Base-by-base conservation (phyloP, 2,797 vertebrate genomes). In the Clarias fuscus region DNA sequence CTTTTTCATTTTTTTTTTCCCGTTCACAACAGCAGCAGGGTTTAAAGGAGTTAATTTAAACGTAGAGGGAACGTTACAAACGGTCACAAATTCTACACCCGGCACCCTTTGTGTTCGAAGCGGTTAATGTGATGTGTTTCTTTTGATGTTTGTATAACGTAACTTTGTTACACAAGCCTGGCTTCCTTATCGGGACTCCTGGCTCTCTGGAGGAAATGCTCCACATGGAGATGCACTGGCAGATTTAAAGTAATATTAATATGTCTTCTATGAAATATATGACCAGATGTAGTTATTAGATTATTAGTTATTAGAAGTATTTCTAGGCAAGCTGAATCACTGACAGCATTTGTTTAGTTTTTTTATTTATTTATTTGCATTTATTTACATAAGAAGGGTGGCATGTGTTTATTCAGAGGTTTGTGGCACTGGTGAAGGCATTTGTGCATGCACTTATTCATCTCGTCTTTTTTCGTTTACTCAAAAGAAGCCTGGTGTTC, bases 381-480 rank as follows among this genome's bases (percentile, higher is more conserved):
- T 10, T 58, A 76, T 76, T 76, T 58, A 58, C 48, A 76, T 76
- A n/a, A 73, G 71, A 77, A 18, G 7, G 17, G 17, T 58, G 75
- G 2, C 15, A 7, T 58, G 73, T 18, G 56, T 75, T 75, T 48
- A 13, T 56, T n/a, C 2, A 5, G 11, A n/a, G 40, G 0, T 48
- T 48, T 48, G 24, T 5, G 43, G 14, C 40, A 20, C 17, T 8
- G 18, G 20, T 22, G 37, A 40, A 71, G 33, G 40, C 2, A 8
- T n/a, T 48, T 3, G 13, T 5, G 48, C 70, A 72, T 43, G 24
- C 30, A 37, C 30, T 78, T 61, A 43, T 85, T 85, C 53, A 30
- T 56, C 83, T 90, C 87, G 86, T 78, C 86, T 85, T 10, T 24
- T 27, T 90, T 89, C 40, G 79, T 90, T 83, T 86, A 83, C 75